phyloP scores from a whole-genome alignment of 2,888 invertebrate genomes.

The Stratiomys singularior region DNA sequence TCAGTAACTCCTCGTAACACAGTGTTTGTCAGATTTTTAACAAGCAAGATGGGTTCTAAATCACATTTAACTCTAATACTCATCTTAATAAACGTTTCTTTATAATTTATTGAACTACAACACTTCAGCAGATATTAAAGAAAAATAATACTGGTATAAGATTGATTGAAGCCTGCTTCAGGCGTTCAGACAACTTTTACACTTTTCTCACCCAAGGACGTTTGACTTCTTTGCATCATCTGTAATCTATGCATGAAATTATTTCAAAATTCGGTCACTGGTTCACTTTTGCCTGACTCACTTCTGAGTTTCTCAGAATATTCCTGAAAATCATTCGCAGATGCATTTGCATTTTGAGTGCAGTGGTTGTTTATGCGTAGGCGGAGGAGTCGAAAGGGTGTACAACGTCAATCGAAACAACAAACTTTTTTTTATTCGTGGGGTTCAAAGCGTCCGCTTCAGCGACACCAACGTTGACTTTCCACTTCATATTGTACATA shows the following conservation, averaged over 20 bases:
- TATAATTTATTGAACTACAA: too few relatives aligned
- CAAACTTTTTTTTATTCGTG: slow-evolving; percentile 13
- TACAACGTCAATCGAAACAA: background rate
- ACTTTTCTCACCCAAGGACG: too few relatives aligned
- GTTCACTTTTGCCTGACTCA: background rate
- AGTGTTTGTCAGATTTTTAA: too few relatives aligned
- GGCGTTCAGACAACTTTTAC: too few relatives aligned
- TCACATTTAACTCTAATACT: too few relatives aligned
- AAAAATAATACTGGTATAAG: too few relatives aligned
- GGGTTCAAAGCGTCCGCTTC: background rate
- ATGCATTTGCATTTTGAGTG: background rate
- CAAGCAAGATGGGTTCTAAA: too few relatives aligned
- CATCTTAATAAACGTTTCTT: too few relatives aligned
- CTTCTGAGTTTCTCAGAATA: background rate
- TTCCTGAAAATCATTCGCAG: slow-evolving; percentile 14
- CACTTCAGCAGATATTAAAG: too few relatives aligned
- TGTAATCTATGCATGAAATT: background rate
- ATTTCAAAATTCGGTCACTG: slow-evolving; percentile 16
- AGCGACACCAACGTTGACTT: background rate
- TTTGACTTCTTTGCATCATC: background rate
- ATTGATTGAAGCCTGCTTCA: too few relatives aligned
- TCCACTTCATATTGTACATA: background rate
- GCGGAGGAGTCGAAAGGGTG: background rate
- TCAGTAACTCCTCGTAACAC: too few relatives aligned
- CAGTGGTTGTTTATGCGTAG: background rate